Base-by-base conservation (phyloP, 2,113 vertebrate genomes). In the Pollimyrus isidori region DNA sequence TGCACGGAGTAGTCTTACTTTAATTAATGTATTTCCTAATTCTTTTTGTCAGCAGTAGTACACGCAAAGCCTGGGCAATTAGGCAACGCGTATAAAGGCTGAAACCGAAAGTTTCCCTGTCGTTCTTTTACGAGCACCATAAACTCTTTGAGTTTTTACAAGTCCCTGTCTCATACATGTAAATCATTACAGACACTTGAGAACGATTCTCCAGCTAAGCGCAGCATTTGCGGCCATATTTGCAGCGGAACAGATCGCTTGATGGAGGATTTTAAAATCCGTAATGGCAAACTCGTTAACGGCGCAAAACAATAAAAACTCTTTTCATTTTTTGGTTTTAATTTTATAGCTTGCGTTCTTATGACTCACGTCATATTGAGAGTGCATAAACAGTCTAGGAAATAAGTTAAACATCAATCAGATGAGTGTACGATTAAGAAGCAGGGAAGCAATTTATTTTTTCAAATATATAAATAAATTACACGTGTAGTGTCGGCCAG, bases 361-460 rank as follows among this genome's bases (percentile, higher is more conserved):
- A 23, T 46, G 45, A 84, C 82, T 84, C 45, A 48, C 19, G 42
- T 45, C 15, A 82, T 82, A 7, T 19, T 17, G 19, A 23, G 10
- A 84, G 19, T 23, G 45, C 39, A 84, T 46, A 84, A 84, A 84
- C 42, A 48, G 19, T 84, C 39, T 23, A 84, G 82, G 45, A 48
- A 45, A 84, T 84, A 84, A 84, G 73, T 39, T 80, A 80, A 80
- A 80, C 35, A 80, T 84, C 82, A 84, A 84, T 84, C 82, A 42
- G 73, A 80, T 80, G 35, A 80, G 42, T 46, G 39, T 48, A 84
- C 82, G 42, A 84, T 84, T 48, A 48, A 84, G 42, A 48, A 84
- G 3, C 3, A 39, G 42, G 82, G 45, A 84, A 46, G 39, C 82
- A 82, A 42, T 82, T 82, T 26, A 48, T 23, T 84, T 84, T 84